Evolutionary conservation across 92 coral and sea anemone species (phyloP).

Genomic region (Ricordea florida): DNA sequence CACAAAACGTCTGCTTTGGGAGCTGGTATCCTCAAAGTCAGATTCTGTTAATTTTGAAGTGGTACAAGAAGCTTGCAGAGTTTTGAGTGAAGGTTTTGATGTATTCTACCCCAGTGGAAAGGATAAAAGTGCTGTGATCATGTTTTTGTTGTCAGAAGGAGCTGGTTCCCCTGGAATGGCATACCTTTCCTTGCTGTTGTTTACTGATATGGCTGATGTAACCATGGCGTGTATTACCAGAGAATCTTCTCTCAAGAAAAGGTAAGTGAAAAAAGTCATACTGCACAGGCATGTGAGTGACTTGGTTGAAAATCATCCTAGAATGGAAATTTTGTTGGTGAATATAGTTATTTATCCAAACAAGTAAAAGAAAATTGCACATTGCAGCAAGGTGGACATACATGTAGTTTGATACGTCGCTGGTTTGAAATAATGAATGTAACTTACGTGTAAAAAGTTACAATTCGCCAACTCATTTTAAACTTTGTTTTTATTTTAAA

Average conservation of each 20-base stretch:
- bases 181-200: slow-evolving; percentile 51
- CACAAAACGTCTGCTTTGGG: slow-evolving; percentile 55
- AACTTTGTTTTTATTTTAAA: too few relatives aligned
- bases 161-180: slow-evolving; percentile 42
- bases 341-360: too few relatives aligned
- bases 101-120: slow-evolving; percentile 67
- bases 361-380: too few relatives aligned
- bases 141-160: slow-evolving; percentile 69
- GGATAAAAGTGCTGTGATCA: slow-evolving; percentile 83
- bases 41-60: slow-evolving; percentile 34
- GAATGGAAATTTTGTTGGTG: too few relatives aligned
- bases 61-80: slow-evolving; percentile 64
- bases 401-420: too few relatives aligned
- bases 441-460: too few relatives aligned
- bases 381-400: too few relatives aligned
- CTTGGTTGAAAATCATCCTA: too few relatives aligned
- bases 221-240: background rate
- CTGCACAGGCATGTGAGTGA: too few relatives aligned
- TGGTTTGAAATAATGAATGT: too few relatives aligned
- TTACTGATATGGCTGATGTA: slow-evolving; percentile 51
- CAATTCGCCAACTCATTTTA: too few relatives aligned
- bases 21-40: slow-evolving; percentile 42
- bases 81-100: slow-evolving; percentile 59
- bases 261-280: too few relatives aligned
- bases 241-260: slow-evolving; percentile 5